Base-by-base conservation (phyloP, 2,888 invertebrate species). In the Pantelozetes paolii region DNA sequence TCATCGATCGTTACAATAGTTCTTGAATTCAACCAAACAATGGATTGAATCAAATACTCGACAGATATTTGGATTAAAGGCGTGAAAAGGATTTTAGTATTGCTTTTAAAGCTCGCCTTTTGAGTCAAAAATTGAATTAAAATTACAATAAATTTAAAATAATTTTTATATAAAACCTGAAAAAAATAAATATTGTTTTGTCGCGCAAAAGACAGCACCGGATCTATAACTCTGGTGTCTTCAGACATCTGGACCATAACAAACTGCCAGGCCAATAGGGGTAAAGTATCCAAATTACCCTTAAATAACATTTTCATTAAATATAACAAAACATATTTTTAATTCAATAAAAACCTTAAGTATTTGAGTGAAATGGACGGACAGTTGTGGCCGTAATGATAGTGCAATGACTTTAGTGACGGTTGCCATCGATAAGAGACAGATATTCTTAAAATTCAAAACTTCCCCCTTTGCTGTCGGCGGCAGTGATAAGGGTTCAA, bases 231-330 rank as follows among this genome's bases (percentile, higher is more conserved):
- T 78, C 88, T 86, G 1, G 87, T 84, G 79, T 87, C 78, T 42
- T 79, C 85, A 18, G 87, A 86, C 67, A 89, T 87, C 81, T 92
- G 90, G 77, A 92, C 90, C 13, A 91, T 86, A 20, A 92, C 91
- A 83, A 91, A 87, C 83, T 92, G 94, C 97, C 97, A 98, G 40
- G 92, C 90, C 30, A 98, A 84, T 67, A 96, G 86, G 0, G 98
- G 98, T 42, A 97, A 86, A 9, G 91, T 90, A 73, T 89, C 86
- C 0, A 92, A 83, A 76, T 81, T 80, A 13, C 83, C 83, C 81
- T 82, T 77, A 20, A 77, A 74, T 23, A 18, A 74, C 30, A 50
- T 26, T 13, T 71, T 64, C 26, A 2, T 28, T 20, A 48, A 71
- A 70, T 72, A 23, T 18, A n/a, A 48, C 13, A 20, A 74, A 71